phyloP scores from a whole-genome alignment of 2,888 invertebrate species.

The Chirona hameri region DNA sequence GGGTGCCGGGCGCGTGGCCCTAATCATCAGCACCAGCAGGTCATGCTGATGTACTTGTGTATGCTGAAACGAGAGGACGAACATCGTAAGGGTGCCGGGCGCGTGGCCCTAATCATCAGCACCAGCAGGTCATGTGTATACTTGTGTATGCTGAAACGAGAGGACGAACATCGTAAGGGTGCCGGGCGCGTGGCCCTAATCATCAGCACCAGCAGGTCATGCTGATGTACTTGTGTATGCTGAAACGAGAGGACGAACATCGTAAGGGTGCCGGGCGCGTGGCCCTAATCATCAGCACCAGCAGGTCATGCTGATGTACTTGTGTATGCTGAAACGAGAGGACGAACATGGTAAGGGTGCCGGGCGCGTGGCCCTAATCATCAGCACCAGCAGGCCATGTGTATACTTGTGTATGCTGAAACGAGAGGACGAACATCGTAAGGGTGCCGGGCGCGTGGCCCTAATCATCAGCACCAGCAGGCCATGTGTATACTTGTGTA shows the following conservation, averaged over 20 bases:
- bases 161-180: too few species aligned
- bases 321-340: conserved; percentile 43
- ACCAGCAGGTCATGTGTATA: conserved; percentile 46
- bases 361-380: too few species aligned
- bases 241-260: not conserved
- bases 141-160: conserved; percentile 44
- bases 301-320: conserved; percentile 49
- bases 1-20: too few species aligned
- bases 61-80: conserved; percentile 33
- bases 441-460: too few species aligned
- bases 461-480: too few species aligned
- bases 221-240: conserved; percentile 48
- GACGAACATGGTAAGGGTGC: too few species aligned
- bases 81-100: too few species aligned
- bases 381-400: too few species aligned
- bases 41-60: conserved; percentile 50
- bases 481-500: conserved; percentile 50
- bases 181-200: too few species aligned
- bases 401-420: conserved; percentile 47
- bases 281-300: too few species aligned
- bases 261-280: too few species aligned
- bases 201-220: conserved; percentile 43
- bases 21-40: conserved; percentile 37
- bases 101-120: too few species aligned
- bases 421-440: not conserved